Conservation (phyloP, 2,113 vertebrate genomes). For the Mugil cephalus region DNA sequence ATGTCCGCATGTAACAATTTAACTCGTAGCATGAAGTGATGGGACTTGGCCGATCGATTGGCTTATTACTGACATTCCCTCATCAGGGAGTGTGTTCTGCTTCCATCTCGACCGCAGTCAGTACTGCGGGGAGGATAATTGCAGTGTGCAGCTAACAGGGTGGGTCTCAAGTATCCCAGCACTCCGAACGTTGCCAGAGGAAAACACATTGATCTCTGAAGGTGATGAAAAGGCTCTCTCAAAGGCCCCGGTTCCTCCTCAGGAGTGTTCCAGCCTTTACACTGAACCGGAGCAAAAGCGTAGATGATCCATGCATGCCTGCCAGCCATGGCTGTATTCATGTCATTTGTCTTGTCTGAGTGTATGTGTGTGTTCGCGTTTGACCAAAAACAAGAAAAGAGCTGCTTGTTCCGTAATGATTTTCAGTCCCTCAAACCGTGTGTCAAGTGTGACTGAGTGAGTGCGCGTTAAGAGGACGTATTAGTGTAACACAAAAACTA, state of each 20-base stretch:
- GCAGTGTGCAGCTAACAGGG: constrained; percentile 59
- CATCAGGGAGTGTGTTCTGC: constrained; percentile 66
- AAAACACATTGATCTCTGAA: constrained; percentile 81
- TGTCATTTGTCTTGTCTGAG: constrained; percentile 49
- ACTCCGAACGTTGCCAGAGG: constrained; percentile 68
- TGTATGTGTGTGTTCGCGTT: no score
- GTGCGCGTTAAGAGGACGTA: constrained; percentile 12
- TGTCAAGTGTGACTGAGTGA: background rate
- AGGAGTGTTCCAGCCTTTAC: constrained; percentile 59
- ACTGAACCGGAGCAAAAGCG: constrained; percentile 50
- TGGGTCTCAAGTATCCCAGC: constrained; percentile 77
- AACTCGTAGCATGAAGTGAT: constrained; percentile 58
- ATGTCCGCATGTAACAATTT: constrained; percentile 56
- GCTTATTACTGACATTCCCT: constrained; percentile 73
- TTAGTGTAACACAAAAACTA: background rate
- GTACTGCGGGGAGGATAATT: constrained; percentile 73
- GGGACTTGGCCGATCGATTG: constrained; percentile 71
- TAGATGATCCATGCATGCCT: constrained; percentile 58
- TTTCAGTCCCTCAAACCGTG: constrained; percentile 5
- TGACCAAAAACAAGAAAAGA: constrained; percentile 23
- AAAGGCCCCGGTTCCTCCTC: constrained; percentile 66
- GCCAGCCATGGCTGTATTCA: constrained; percentile 41
- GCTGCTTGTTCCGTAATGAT: constrained; percentile 38
- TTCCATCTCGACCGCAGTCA: constrained; percentile 72
- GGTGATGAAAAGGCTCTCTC: constrained; percentile 82